Conservation (phyloP, 2,113 vertebrate species). For the Oreocharis arfaki region DNA sequence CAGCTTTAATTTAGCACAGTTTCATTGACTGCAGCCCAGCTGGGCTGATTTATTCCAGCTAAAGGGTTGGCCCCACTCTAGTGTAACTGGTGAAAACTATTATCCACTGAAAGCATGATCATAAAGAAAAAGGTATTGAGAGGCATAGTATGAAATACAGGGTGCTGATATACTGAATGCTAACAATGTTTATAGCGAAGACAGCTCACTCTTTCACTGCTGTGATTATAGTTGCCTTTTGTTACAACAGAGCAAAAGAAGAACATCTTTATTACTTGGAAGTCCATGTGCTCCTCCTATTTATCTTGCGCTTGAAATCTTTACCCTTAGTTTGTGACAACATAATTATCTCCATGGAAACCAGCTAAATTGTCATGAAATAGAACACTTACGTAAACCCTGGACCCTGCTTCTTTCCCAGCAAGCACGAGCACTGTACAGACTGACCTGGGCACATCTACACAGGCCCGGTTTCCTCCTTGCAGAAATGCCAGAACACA, state of each 20-base stretch:
- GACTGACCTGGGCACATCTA: not conserved
- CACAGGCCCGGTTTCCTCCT: not conserved
- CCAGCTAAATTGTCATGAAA: slow-evolving; percentile 20
- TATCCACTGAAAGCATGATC: slow-evolving; percentile 7
- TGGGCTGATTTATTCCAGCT: slow-evolving; percentile 41
- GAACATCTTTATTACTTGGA: slow-evolving; percentile 29
- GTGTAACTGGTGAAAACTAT: slow-evolving; percentile 47
- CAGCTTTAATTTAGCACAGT: slow-evolving; percentile 32
- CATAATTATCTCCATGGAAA: slow-evolving; percentile 58
- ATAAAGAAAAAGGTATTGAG: slow-evolving; percentile 45
- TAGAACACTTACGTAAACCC: not conserved
- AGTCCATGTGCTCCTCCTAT: slow-evolving; percentile 24
- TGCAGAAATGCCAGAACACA: not conserved
- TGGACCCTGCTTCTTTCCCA: not conserved
- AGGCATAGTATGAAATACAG: slow-evolving; percentile 22
- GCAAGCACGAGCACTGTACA: not conserved
- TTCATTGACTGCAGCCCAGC: slow-evolving; percentile 40
- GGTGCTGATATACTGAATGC: slow-evolving; percentile 20
- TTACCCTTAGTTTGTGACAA: slow-evolving; percentile 42
- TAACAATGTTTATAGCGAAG: slow-evolving; percentile 6
- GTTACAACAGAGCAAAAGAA: slow-evolving; percentile 7
- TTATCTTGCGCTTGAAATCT: slow-evolving; percentile 45
- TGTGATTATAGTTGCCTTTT: slow-evolving; percentile 47
- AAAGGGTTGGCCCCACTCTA: slow-evolving; percentile 5
- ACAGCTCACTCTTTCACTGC: not conserved